These are phyloP conservation scores for Xenopus laevis DNA, from an alignment of 2,113 vertebrate species.

Conservation along the genomic window DNA sequence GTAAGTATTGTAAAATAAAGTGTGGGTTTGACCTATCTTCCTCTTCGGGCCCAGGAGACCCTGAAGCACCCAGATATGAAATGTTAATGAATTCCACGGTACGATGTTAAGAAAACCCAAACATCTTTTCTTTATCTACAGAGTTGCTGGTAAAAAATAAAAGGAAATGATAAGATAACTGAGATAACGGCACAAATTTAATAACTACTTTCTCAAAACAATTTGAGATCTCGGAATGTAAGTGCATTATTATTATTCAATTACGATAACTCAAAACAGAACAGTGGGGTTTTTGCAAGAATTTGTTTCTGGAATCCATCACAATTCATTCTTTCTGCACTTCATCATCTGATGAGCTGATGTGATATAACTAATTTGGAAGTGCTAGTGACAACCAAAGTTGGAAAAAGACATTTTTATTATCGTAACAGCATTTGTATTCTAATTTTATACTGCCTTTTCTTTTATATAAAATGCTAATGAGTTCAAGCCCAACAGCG, in stretches of 20 bases:
- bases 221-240: not conserved
- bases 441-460: no score
- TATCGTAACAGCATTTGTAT: not conserved
- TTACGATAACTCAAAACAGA: not conserved
- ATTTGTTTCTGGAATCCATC: not conserved
- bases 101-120: no score
- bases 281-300: not conserved
- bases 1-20: no score
- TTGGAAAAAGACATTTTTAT: not conserved
- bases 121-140: no score
- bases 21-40: no score
- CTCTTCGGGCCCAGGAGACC: no score
- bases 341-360: constrained; percentile 4
- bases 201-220: not conserved
- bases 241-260: not conserved
- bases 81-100: no score
- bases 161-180: not conserved
- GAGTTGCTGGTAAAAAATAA: not conserved
- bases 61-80: no score
- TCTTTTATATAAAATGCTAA: no score
- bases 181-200: not conserved
- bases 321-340: constrained; percentile 7
- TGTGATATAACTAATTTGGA: not conserved
- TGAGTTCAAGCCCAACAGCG: no score
- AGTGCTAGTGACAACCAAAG: not conserved